A percentile compares a stretch with the other conserved stretches of the same genome.
phyloP scores from a whole-genome alignment of 2,113 vertebrate species.

The Varanus salvator region DNA sequence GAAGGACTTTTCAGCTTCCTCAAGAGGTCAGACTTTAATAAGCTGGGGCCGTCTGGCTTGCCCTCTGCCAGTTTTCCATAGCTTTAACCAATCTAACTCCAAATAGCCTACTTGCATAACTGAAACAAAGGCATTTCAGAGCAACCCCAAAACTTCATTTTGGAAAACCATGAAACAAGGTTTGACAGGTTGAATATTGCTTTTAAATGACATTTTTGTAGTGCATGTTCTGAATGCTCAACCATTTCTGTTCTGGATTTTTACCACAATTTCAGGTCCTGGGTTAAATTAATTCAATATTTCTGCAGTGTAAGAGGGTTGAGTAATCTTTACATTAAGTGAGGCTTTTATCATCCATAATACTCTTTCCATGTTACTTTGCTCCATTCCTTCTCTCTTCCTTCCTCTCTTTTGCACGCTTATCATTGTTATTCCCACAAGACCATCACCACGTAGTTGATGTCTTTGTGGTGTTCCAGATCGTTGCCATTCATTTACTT shows the following conservation, averaged over 20 bases:
- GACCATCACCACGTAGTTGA: not conserved
- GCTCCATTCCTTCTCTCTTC: not conserved
- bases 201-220: not conserved
- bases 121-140: not conserved
- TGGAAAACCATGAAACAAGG: not conserved
- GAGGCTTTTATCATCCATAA: not conserved
- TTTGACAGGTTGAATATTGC: not conserved
- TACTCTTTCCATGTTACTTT: no score
- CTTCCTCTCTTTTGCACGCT: not conserved
- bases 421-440: not conserved
- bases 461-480: not conserved
- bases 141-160: not conserved
- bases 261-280: not conserved
- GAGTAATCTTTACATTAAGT: not conserved
- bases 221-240: not conserved
- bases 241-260: not conserved
- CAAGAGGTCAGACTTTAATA: not conserved
- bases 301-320: not conserved
- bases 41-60: not conserved
- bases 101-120: not conserved
- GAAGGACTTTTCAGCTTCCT: not conserved
- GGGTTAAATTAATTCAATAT: not conserved
- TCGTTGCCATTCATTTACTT: not conserved
- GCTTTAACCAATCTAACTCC: not conserved
- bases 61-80: not conserved